Evolutionary conservation across 2,888 invertebrate species (phyloP).

Genomic region (Cataglyphis cursor): DNA sequence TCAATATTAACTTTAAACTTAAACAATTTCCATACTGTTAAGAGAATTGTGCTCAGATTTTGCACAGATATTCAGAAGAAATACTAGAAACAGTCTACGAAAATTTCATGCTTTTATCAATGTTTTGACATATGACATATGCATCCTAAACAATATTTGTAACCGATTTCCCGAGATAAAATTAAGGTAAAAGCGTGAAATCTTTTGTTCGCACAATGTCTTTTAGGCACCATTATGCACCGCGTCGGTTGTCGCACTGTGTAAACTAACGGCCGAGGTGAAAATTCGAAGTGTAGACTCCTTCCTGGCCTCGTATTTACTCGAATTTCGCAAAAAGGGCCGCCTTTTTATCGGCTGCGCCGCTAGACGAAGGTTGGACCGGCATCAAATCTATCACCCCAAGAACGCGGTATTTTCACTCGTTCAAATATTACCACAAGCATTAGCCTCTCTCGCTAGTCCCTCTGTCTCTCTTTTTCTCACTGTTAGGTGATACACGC

Average conservation of each 20-base stretch:
- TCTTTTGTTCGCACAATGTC: neutral
- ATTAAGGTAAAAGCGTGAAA: neutral
- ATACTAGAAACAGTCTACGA: no score
- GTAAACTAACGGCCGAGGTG: constrained; percentile 41
- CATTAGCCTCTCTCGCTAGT: constrained; percentile 13
- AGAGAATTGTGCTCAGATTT: no score
- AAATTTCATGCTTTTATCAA: no score
- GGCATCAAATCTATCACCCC: constrained; percentile 61
- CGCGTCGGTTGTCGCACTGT: constrained; percentile 22
- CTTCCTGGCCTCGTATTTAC: constrained; percentile 56
- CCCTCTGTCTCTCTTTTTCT: neutral
- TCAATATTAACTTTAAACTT: no score
- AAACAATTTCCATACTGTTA: no score
- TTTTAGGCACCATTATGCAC: constrained; percentile 7
- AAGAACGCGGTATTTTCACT: constrained; percentile 58
- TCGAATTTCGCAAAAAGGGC: constrained; percentile 61
- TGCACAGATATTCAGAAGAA: no score
- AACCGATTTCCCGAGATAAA: neutral
- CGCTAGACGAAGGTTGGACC: constrained; percentile 64
- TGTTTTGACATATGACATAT: no score
- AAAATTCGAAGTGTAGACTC: constrained; percentile 38
- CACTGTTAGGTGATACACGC: constrained; percentile 1
- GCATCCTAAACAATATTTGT: neutral
- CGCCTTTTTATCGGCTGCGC: constrained; percentile 32
- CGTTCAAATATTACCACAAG: constrained; percentile 73